Evolutionary conservation across 2,888 invertebrate genomes (phyloP).

Genomic region (Hirtodrosophila histrioides): DNA sequence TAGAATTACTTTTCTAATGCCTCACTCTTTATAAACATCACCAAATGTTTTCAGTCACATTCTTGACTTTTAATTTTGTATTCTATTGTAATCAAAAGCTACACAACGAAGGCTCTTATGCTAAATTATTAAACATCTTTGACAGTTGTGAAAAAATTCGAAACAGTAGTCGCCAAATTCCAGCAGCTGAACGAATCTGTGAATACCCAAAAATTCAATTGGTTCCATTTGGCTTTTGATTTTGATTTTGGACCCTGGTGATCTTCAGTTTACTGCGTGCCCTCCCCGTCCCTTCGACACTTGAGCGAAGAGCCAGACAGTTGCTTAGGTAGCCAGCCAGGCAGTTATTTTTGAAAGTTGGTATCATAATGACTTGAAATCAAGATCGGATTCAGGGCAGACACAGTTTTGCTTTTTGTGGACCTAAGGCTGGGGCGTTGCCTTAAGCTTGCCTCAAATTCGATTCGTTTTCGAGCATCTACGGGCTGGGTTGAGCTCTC

Average conservation of each 20-base stretch:
- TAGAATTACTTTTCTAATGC: too few relatives aligned
- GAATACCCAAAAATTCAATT: constrained; percentile 53
- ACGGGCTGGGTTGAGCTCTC: background rate
- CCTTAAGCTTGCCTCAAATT: constrained; percentile 33
- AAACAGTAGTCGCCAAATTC: constrained; percentile 75
- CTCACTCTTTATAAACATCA: too few relatives aligned
- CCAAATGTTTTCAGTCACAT: too few relatives aligned
- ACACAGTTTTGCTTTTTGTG: constrained; percentile 71
- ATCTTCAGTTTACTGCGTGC: constrained; percentile 5
- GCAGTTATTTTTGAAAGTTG: constrained; percentile 37
- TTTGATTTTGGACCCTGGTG: constrained; percentile 17
- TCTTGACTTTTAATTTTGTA: too few relatives aligned
- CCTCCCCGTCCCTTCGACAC: constrained; percentile 6
- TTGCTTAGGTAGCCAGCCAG: constrained; percentile 16
- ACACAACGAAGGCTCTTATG: constrained; percentile 3
- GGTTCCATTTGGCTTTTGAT: constrained; percentile 41
- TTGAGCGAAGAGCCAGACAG: too few relatives aligned
- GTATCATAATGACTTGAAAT: constrained; percentile 75
- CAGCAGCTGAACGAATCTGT: constrained; percentile 75
- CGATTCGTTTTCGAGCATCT: constrained; percentile 20
- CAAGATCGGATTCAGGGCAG: constrained; percentile 62
- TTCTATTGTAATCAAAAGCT: too few relatives aligned
- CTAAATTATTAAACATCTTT: constrained; percentile 31
- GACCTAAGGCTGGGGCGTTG: constrained; percentile 28
- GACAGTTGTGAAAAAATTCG: constrained; percentile 66